A percentile compares a stretch with the other conserved stretches of the same genome.
Evolutionary conservation across 2,888 invertebrate genomes (phyloP).

Genomic region (Melipona beecheii): DNA sequence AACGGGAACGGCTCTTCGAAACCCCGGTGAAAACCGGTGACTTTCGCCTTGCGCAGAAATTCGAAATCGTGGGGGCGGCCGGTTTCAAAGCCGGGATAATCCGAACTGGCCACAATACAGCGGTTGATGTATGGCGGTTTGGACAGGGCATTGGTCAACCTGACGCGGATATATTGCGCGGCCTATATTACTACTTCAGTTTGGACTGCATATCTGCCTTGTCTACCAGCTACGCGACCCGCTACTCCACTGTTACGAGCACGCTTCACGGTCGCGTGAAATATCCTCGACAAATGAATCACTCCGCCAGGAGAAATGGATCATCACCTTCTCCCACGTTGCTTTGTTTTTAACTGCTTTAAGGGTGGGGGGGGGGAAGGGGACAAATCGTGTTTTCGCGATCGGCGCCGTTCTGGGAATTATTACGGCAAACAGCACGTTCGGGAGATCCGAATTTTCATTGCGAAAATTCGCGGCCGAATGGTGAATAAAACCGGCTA

Average conservation of each 20-base stretch:
- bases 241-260: conserved; percentile 27
- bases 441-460: neutral
- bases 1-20: too few species aligned
- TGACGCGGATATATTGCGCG: conserved; percentile 76
- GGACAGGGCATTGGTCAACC: conserved; percentile 78
- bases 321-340: conserved; percentile 1
- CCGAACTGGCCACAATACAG: conserved; percentile 76
- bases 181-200: conserved; percentile 72
- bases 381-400: neutral
- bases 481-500: too few species aligned
- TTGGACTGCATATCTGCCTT: conserved; percentile 68
- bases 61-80: conserved; percentile 53
- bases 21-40: conserved; percentile 40
- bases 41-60: conserved; percentile 32
- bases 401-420: neutral
- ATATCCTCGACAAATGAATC: conserved; percentile 50
- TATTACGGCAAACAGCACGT: neutral
- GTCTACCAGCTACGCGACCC: conserved; percentile 45
- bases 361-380: neutral
- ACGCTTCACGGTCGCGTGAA: conserved; percentile 33
- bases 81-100: conserved; percentile 73
- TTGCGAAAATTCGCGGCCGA: neutral
- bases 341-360: neutral
- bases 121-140: conserved; percentile 76
- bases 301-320: conserved; percentile 31